These are phyloP conservation scores for Nebria ingens DNA, from an alignment of 1,140 invertebrate genomes.

Conservation along the genomic window DNA sequence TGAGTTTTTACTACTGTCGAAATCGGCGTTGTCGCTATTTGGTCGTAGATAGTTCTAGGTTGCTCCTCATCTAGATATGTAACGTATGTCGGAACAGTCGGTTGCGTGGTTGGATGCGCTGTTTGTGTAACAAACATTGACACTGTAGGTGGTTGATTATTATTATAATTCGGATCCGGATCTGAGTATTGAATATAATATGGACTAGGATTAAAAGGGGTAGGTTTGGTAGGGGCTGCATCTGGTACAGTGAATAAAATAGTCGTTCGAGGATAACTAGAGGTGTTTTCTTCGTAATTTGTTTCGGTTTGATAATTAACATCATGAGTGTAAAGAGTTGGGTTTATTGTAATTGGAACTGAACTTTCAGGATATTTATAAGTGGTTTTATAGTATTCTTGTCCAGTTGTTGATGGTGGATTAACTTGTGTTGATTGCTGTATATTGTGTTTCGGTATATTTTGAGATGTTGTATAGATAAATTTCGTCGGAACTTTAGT, in stretches of 20 bases:
- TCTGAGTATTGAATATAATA: background rate
- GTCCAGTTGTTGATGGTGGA: background rate
- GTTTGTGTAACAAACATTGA: conserved; percentile 21
- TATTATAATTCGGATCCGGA: conserved; percentile 16
- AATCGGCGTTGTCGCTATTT: too few species aligned
- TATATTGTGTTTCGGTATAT: background rate
- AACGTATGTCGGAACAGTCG: conserved; percentile 7
- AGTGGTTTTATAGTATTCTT: too few species aligned
- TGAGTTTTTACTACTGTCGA: conserved; percentile 8
- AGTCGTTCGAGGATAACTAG: background rate
- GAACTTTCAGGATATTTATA: background rate
- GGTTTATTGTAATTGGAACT: background rate
- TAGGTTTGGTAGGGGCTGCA: conserved; percentile 3
- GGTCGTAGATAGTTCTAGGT: conserved; percentile 10
- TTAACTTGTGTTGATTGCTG: background rate
- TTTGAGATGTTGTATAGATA: too few species aligned
- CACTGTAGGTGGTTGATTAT: conserved; percentile 23
- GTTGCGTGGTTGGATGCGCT: conserved; percentile 11
- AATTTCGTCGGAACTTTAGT: too few species aligned
- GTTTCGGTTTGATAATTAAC: too few species aligned
- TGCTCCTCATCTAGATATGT: conserved; percentile 16
- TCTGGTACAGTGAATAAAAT: background rate
- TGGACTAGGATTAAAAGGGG: background rate
- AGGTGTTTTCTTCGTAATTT: background rate
- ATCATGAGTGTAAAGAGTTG: background rate